phyloP scores from a whole-genome alignment of 1,140 invertebrate species.

The Pogonognathellus flavescens region DNA sequence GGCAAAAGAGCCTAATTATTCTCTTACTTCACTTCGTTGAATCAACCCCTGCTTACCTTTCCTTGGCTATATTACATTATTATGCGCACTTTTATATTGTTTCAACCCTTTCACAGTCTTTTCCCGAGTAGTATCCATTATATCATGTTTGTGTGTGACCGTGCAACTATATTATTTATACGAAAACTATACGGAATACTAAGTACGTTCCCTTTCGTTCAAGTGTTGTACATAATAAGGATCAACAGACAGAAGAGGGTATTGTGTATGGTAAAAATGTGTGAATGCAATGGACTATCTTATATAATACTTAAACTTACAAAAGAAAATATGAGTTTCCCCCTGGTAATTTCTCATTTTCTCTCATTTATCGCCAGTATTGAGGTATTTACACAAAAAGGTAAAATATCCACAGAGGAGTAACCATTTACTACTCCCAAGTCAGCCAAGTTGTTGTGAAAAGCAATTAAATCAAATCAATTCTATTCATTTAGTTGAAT shows the following conservation, averaged over 20 bases:
- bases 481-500: not conserved
- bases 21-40: slow-evolving; percentile 39
- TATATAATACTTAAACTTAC: not conserved
- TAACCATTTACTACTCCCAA: not conserved
- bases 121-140: no score
- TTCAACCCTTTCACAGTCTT: not conserved
- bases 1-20: slow-evolving; percentile 54
- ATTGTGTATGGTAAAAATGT: not conserved
- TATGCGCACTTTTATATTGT: not conserved
- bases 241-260: not conserved
- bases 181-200: not conserved
- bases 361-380: not conserved
- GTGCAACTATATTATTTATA: no score
- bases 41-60: slow-evolving; percentile 32
- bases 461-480: slow-evolving; percentile 39
- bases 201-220: not conserved
- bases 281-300: not conserved
- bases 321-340: not conserved
- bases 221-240: no score
- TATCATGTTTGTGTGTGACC: no score
- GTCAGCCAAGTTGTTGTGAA: not conserved
- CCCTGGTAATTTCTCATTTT: slow-evolving; percentile 5
- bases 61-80: not conserved
- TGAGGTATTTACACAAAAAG: slow-evolving; percentile 10
- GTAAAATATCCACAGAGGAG: not conserved